Percentiles rank a stretch among this genome's conserved stretches.
These are phyloP conservation scores for Choloepus didactylus DNA, from an alignment of 2,797 vertebrate species.

Conservation along the genomic window DNA sequence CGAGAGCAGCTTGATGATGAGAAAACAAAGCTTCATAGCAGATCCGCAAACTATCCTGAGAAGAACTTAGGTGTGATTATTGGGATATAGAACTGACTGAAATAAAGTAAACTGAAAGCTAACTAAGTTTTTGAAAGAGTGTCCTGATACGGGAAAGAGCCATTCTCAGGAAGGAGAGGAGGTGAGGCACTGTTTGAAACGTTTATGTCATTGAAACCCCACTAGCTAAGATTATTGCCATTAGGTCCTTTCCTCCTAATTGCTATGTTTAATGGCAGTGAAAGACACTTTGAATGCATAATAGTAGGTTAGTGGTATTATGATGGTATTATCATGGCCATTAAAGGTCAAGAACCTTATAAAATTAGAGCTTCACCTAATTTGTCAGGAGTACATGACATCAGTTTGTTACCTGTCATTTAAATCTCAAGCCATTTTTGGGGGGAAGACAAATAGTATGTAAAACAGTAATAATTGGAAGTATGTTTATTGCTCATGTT, in stretches of 20 bases:
- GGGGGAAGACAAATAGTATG: not conserved
- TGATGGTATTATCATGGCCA: not conserved
- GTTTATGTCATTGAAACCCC: not conserved
- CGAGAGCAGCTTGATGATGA: not conserved
- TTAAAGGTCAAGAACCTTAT: slow-evolving; percentile 37
- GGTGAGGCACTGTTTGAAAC: not conserved
- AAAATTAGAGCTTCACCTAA: slow-evolving; percentile 21
- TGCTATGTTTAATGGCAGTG: not conserved
- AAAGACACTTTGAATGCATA: slow-evolving; percentile 1
- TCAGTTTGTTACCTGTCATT: slow-evolving; percentile 52
- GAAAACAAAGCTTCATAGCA: not conserved
- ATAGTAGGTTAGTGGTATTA: not conserved
- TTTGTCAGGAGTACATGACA: slow-evolving; percentile 23
- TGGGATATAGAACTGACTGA: not conserved
- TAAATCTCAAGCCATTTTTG: not conserved
- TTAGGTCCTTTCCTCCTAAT: not conserved
- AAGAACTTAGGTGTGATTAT: not conserved
- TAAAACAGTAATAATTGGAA: not conserved
- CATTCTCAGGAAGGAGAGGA: not conserved
- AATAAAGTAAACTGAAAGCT: not conserved
- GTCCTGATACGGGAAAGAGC: not conserved
- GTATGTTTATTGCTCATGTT: not conserved
- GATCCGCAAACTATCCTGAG: not conserved
- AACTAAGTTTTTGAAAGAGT: not conserved
- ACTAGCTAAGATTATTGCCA: not conserved